Conservation (phyloP, 1,140 invertebrate genomes). For the Heterodera carotae region DNA sequence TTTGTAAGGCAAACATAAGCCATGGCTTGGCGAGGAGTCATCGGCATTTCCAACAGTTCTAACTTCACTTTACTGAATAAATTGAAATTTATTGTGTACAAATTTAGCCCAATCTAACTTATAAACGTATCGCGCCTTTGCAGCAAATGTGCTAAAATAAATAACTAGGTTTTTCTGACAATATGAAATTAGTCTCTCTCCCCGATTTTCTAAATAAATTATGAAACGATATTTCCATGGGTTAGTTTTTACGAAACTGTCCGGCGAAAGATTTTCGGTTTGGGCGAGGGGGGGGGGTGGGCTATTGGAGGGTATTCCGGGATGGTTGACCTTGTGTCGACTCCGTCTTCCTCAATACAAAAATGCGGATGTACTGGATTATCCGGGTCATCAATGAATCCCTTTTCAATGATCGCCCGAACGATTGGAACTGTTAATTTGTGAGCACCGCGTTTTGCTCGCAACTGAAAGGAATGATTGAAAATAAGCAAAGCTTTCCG, state of each 20-base stretch:
- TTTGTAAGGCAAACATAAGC: constrained; percentile 5
- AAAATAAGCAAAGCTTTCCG: neutral
- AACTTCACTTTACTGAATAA: constrained; percentile 28
- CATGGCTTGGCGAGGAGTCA: constrained; percentile 24
- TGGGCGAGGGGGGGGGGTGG: too few species aligned
- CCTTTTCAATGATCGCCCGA: constrained; percentile 19
- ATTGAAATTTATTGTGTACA: neutral
- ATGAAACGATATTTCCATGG: too few species aligned
- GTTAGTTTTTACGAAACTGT: too few species aligned
- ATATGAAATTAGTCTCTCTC: too few species aligned
- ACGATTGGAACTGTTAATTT: constrained; percentile 19
- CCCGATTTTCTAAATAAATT: too few species aligned
- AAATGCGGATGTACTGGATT: constrained; percentile 18
- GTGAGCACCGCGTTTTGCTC: neutral
- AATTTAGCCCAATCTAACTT: constrained; percentile 4
- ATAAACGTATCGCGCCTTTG: constrained; percentile 27
- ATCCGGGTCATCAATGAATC: constrained; percentile 20
- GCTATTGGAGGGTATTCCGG: too few species aligned
- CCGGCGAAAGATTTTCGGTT: too few species aligned
- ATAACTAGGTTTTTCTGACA: too few species aligned
- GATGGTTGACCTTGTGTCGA: neutral
- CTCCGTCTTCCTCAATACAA: constrained; percentile 25
- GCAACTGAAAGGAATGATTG: constrained; percentile 7
- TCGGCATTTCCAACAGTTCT: constrained; percentile 28
- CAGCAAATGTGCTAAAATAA: constrained; percentile 7